Evolutionary conservation across 23 tunicate genomes (phyloP), one percentile per base, ranked within the genome.

Genomic region (Botrylloides violaceus): DNA sequence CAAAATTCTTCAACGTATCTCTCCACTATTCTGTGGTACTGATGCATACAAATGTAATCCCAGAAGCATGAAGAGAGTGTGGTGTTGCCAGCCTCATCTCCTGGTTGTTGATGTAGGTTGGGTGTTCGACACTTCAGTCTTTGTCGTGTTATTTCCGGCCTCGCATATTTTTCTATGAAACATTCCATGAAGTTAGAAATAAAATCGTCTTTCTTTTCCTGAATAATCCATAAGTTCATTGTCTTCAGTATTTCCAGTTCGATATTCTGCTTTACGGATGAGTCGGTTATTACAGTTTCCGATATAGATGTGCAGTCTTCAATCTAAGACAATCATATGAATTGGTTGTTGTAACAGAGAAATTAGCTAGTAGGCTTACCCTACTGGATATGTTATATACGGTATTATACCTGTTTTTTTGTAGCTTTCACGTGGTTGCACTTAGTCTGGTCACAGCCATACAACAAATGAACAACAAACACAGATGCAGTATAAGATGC

Each of bases 401-500:
- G n/a, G n/a, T n/a, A n/a, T n/a, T n/a, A n/a, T n/a, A n/a, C n/a
- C n/a, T n/a, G n/a, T n/a, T n/a, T n/a, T n/a, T n/a, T n/a, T n/a
- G n/a, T n/a, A n/a, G n/a, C n/a, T n/a, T n/a, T n/a, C n/a, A n/a
- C n/a, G n/a, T n/a, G n/a, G n/a, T n/a, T n/a, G n/a, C n/a, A n/a
- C n/a, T n/a, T n/a, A n/a, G n/a, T 37, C 18, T 22, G 32, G 19
- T 68, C 57, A 36, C 74, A 68, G 19, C 74, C 74, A 43, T 68
- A 68, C 59, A 68, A 35, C 4, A 32, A 23, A 68, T 68, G 74
- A 24, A 68, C 37, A 19, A 68, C 26, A 22, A 32, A 68, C 26
- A 68, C 19, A 0, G 58, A 39, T 1, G 58, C 57, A 39, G 26
- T 6, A 2, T 68, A 43, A 1, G 57, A 26, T 9, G 37, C 29